phyloP scores from a whole-genome alignment of 2,888 invertebrate genomes.

The Synergus umbraculus region DNA sequence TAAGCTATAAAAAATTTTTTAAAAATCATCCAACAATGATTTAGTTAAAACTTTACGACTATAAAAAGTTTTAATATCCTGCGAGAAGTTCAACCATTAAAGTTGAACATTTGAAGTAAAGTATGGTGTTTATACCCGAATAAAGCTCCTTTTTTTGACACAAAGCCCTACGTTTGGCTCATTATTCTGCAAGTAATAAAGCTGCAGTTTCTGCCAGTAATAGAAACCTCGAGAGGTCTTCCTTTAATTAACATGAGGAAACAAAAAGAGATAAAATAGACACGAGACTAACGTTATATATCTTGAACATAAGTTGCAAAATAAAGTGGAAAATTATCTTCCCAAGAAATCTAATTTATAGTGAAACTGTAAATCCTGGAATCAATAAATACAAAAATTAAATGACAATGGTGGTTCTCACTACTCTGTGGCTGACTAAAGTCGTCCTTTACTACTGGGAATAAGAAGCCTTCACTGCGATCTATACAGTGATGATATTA shows the following conservation, averaged over 20 bases:
- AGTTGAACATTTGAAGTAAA: not conserved
- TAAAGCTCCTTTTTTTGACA: not conserved
- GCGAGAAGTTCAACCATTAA: no score
- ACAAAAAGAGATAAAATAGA: not conserved
- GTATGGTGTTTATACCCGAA: not conserved
- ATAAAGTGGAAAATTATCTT: not conserved
- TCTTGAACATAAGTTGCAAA: not conserved
- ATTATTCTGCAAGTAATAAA: not conserved
- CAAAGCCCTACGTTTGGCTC: no score
- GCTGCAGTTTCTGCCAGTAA: not conserved
- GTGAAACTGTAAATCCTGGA: not conserved
- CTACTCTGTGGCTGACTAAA: not conserved
- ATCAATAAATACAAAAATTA: no score
- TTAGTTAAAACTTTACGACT: no score
- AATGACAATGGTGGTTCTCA: no score
- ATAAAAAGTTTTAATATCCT: no score
- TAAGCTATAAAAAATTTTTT: no score
- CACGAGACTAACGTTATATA: not conserved
- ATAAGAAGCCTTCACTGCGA: not conserved
- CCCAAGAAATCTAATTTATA: not conserved
- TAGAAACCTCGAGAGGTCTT: conserved; percentile 4
- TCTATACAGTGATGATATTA: no score
- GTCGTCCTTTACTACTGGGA: not conserved
- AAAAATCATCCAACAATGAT: no score
- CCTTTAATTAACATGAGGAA: not conserved